Evolutionary conservation across 2,797 vertebrate species (phyloP).

Genomic region (Lemur catta): DNA sequence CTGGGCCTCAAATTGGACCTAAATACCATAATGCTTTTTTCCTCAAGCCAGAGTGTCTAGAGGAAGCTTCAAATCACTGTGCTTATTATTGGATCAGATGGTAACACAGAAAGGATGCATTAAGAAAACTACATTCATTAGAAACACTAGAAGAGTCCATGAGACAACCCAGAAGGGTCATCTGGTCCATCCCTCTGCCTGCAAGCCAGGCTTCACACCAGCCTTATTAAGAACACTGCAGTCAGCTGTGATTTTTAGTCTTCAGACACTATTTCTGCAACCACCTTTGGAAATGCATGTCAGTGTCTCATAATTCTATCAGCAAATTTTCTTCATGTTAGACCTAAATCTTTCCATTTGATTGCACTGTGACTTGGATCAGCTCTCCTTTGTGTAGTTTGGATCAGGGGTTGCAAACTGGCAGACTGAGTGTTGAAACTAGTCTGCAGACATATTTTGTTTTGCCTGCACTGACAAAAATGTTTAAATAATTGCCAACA

Average conservation of each 20-base stretch:
- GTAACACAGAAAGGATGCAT: neutral
- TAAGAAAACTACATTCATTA: neutral
- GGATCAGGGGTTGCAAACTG: constrained; percentile 15
- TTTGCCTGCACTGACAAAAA: constrained; percentile 58
- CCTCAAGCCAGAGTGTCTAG: neutral
- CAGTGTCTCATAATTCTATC: neutral
- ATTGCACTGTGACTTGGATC: neutral
- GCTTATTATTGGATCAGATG: neutral
- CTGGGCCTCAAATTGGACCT: neutral
- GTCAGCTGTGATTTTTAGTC: neutral
- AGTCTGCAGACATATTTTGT: constrained; percentile 45
- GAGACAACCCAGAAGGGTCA: neutral
- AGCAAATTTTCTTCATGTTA: neutral
- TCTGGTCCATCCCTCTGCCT: neutral
- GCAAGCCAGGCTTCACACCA: neutral
- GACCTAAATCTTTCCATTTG: neutral
- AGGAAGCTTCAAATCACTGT: neutral
- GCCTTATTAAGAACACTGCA: neutral
- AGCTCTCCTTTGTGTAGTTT: neutral
- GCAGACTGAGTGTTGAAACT: constrained; percentile 9
- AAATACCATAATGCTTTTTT: neutral
- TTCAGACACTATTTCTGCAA: neutral
- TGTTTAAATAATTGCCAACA: constrained; percentile 47
- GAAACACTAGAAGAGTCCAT: neutral
- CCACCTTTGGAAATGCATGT: neutral